phyloP scores from a whole-genome alignment of 2,797 vertebrate genomes.

The Petrocephalus sullivani region DNA sequence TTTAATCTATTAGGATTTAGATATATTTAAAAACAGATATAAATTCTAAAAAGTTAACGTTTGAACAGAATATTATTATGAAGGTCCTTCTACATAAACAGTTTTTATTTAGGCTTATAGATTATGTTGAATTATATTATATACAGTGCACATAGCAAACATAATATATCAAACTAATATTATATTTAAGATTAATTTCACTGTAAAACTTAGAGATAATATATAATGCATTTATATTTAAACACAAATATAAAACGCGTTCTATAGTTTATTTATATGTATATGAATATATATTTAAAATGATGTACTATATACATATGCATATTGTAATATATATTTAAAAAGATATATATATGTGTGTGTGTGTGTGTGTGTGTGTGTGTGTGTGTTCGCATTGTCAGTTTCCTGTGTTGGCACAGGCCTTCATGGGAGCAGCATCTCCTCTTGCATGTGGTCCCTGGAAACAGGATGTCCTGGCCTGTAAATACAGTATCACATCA shows the following conservation, averaged over 20 bases:
- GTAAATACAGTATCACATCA: constrained; percentile 47
- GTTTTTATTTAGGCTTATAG: background rate
- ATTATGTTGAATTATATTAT: background rate
- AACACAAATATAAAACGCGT: background rate
- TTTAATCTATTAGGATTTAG: background rate
- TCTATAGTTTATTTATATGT: background rate
- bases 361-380: background rate
- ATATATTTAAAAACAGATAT: background rate
- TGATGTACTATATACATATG: background rate
- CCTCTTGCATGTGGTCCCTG: background rate
- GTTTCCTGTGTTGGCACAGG: background rate
- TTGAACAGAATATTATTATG: background rate
- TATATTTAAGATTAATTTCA: background rate
- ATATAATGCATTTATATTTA: background rate
- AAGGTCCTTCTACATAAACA: background rate
- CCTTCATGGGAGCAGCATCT: background rate
- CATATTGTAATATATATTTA: background rate
- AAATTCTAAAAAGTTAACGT: background rate
- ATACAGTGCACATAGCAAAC: background rate
- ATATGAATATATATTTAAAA: too few relatives aligned
- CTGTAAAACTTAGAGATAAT: background rate
- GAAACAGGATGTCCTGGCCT: constrained; percentile 40
- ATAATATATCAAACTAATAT: background rate
- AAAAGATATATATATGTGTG: background rate
- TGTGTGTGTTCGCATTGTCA: background rate